phyloP scores from a whole-genome alignment of 2,113 vertebrate genomes.

The Chroicocephalus ridibundus region DNA sequence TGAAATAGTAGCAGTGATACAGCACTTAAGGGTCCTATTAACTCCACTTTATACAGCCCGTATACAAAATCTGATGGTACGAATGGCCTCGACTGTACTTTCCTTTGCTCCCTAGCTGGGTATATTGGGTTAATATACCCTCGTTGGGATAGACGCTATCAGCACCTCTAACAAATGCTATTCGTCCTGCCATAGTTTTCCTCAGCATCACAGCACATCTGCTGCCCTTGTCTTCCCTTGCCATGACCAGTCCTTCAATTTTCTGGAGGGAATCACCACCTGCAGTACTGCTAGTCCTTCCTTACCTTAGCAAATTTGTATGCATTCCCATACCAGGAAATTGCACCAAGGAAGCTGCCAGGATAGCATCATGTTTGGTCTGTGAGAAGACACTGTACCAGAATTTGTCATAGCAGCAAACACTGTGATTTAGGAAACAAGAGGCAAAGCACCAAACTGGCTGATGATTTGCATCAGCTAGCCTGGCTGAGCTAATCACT shows the following conservation, averaged over 20 bases:
- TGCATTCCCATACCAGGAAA: background rate
- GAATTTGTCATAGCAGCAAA: background rate
- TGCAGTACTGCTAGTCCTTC: background rate
- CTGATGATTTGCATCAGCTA: background rate
- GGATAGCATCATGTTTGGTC: background rate
- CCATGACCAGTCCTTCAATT: background rate
- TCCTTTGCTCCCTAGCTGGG: background rate
- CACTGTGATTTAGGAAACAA: background rate
- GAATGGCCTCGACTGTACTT: background rate
- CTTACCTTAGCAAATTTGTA: background rate
- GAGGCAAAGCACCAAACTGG: background rate
- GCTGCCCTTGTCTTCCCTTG: background rate
- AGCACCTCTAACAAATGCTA: background rate
- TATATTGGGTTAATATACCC: background rate
- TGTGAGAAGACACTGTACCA: background rate
- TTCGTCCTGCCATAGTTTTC: background rate
- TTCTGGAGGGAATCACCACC: background rate
- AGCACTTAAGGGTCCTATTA: fast-evolving
- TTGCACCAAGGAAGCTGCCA: background rate
- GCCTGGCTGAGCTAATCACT: background rate
- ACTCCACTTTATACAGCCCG: background rate
- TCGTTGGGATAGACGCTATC: background rate
- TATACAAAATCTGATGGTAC: background rate
- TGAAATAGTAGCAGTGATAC: background rate
- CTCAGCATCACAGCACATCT: background rate